Evolutionary conservation across 2,888 invertebrate species (phyloP).

Genomic region (Tachina grossa): DNA sequence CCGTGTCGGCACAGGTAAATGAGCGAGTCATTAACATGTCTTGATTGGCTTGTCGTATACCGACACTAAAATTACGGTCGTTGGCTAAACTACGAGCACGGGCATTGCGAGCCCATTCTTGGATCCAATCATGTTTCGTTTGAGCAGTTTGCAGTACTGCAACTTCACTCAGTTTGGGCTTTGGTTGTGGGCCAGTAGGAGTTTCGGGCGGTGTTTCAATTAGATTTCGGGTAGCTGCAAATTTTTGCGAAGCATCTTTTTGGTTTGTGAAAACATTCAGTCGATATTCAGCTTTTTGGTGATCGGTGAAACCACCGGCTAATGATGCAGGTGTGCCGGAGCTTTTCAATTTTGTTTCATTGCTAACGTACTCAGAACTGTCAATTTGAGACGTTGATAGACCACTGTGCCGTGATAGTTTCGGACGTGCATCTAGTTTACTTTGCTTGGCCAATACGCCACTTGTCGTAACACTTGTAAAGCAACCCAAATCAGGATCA

Average conservation of each 20-base stretch:
- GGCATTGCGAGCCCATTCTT: conserved; percentile 87
- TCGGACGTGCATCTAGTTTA: conserved; percentile 81
- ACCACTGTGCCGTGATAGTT: conserved; percentile 85
- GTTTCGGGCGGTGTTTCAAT: conserved; percentile 77
- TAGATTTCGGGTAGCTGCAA: conserved; percentile 73
- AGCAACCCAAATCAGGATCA: conserved; percentile 84
- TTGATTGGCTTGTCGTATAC: conserved; percentile 58
- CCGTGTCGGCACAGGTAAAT: conserved; percentile 79
- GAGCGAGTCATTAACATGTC: conserved; percentile 81
- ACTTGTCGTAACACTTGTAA: conserved; percentile 89
- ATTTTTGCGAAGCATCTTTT: conserved; percentile 74
- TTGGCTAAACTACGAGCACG: conserved; percentile 81
- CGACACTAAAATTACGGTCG: conserved; percentile 71
- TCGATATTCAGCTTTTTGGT: conserved; percentile 82
- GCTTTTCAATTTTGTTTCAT: conserved; percentile 79
- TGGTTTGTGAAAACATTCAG: conserved; percentile 81
- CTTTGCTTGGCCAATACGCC: conserved; percentile 86
- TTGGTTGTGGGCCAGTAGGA: conserved; percentile 73
- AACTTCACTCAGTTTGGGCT: conserved; percentile 76
- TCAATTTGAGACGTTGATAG: conserved; percentile 89
- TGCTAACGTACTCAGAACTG: conserved; percentile 85
- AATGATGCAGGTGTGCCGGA: conserved; percentile 76
- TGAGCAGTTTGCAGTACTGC: conserved; percentile 80
- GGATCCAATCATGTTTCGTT: conserved; percentile 85
- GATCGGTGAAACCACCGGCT: conserved; percentile 80